phyloP scores from a whole-genome alignment of 37 sponge, comb jelly and placozoan genomes.

The Eunapius fragilis region DNA sequence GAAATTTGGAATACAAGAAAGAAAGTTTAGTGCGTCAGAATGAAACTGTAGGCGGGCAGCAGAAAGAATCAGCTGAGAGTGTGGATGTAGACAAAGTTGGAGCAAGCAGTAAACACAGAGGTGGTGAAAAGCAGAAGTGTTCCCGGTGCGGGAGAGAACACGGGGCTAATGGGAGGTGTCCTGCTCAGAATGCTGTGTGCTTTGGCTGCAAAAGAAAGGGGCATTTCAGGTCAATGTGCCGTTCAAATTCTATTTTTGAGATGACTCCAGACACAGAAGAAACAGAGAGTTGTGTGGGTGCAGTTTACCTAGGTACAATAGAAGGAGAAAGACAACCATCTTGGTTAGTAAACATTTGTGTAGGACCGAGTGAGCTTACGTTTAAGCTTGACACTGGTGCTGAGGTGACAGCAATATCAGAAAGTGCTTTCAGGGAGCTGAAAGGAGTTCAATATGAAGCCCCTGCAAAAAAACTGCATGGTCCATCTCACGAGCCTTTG shows the following conservation, averaged over 20 bases:
- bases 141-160: too few species aligned
- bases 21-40: not conserved
- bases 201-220: too few species aligned
- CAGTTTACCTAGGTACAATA: too few species aligned
- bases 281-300: too few species aligned
- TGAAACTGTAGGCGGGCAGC: too few species aligned
- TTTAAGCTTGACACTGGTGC: conserved; percentile 74
- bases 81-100: not conserved
- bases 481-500: conserved; percentile 27
- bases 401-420: conserved; percentile 55
- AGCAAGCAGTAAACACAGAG: too few species aligned
- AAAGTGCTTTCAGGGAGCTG: conserved; percentile 17
- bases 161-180: too few species aligned
- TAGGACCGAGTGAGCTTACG: not conserved
- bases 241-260: too few species aligned
- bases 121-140: too few species aligned
- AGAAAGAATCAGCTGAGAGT: not conserved
- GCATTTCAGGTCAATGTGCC: too few species aligned
- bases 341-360: conserved; percentile 20
- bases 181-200: too few species aligned
- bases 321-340: not conserved
- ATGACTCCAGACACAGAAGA: too few species aligned
- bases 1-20: not conserved
- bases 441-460: not conserved
- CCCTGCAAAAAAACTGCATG: conserved; percentile 32